Percentiles rank a stretch among this genome's conserved stretches.
These are phyloP conservation scores for Epizoanthus scotinus DNA, from an alignment of 92 coral and sea anemone genomes.

Conservation along the genomic window DNA sequence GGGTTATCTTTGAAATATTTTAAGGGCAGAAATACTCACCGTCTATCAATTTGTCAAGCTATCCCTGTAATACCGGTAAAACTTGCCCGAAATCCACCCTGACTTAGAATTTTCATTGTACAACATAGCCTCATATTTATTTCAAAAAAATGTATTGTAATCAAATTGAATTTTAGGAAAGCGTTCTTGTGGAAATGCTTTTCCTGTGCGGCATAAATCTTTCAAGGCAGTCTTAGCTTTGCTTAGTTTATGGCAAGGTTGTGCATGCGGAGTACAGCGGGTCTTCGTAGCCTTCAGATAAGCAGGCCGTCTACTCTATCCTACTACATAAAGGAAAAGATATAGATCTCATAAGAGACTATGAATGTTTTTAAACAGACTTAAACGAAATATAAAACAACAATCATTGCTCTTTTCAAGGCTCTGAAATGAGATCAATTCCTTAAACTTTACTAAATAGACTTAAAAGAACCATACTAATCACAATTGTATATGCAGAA, in stretches of 20 bases:
- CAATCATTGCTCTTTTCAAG: constrained; percentile 6
- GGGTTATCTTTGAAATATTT: too few species aligned
- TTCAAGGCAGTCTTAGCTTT: not conserved
- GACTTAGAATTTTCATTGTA: too few species aligned
- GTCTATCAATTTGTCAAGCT: too few species aligned
- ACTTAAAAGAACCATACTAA: not conserved
- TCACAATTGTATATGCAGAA: not conserved
- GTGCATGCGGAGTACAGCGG: not conserved
- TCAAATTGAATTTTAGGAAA: too few species aligned
- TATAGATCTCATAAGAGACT: not conserved
- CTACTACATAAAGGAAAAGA: not conserved
- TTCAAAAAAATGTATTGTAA: too few species aligned
- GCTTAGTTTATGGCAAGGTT: not conserved
- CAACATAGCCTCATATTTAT: too few species aligned
- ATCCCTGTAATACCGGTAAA: too few species aligned
- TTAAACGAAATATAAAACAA: not conserved
- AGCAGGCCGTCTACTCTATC: not conserved
- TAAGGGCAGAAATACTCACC: too few species aligned
- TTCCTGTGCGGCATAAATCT: too few species aligned
- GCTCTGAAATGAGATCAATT: not conserved
- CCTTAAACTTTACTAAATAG: not conserved
- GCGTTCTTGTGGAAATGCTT: too few species aligned
- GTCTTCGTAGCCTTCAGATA: not conserved
- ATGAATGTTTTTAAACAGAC: not conserved
- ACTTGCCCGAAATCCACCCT: too few species aligned